Evolutionary conservation across 1,140 invertebrate genomes (phyloP).

Genomic region (Sycophaga agraensis): DNA sequence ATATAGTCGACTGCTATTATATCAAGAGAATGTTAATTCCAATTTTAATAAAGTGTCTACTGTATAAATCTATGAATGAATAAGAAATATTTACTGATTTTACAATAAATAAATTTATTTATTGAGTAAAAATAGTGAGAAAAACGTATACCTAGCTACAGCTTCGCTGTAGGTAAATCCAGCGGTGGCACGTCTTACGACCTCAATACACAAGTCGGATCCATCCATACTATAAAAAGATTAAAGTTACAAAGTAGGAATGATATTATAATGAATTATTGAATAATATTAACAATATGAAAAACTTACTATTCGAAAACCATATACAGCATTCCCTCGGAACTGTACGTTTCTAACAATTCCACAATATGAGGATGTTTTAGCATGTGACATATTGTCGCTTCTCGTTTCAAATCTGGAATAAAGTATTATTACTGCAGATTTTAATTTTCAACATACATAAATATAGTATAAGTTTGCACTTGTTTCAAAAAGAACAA

Average conservation of each 20-base stretch:
- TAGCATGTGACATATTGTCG: constrained; percentile 98
- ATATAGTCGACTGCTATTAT: no score
- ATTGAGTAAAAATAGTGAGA: constrained; percentile 28
- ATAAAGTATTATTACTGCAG: no score
- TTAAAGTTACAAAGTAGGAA: neutral
- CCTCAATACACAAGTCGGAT: constrained; percentile 97
- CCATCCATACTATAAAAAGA: constrained; percentile 90
- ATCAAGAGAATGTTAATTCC: no score
- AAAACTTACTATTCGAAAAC: constrained; percentile 97
- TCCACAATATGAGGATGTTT: constrained; percentile 99
- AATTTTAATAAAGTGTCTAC: no score
- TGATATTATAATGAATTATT: neutral
- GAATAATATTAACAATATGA: neutral
- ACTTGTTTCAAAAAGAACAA: no score
- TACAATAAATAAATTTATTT: neutral
- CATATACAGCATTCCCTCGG: constrained; percentile 98
- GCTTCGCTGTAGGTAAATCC: constrained; percentile 99
- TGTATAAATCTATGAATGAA: no score
- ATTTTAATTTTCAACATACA: no score
- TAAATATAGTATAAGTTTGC: no score
- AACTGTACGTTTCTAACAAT: constrained; percentile 96
- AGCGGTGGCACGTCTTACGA: constrained; percentile 89
- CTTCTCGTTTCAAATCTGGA: constrained; percentile 94
- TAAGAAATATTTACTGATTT: no score
- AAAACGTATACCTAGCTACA: constrained; percentile 87